Percentiles rank a stretch among this genome's conserved stretches.
phyloP scores from a whole-genome alignment of 2,113 vertebrate genomes.

The Syngnathoides biaculeatus region DNA sequence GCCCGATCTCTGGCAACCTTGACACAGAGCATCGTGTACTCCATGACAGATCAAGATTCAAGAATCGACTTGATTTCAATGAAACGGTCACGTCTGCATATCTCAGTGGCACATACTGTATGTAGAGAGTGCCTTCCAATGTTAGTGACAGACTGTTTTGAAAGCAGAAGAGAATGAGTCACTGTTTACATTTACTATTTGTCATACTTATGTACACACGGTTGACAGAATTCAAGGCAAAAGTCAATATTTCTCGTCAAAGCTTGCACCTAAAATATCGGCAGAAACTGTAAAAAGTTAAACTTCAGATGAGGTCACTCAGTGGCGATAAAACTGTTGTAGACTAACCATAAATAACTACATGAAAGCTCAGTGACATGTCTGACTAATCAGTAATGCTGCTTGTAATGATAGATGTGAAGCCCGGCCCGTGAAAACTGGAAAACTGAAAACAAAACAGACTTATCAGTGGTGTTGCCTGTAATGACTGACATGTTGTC shows the following conservation, averaged over 20 bases:
- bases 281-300: neutral
- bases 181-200: neutral
- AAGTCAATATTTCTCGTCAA: neutral
- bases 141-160: constrained; percentile 11
- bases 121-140: constrained; percentile 18
- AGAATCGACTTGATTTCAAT: neutral
- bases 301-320: neutral
- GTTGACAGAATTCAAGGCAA: neutral
- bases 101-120: constrained; percentile 1
- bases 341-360: neutral
- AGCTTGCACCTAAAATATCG: neutral
- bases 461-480: neutral
- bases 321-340: neutral
- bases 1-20: neutral
- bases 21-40: neutral
- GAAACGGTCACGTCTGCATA: constrained; percentile 7
- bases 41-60: neutral
- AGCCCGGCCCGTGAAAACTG: neutral
- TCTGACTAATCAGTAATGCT: neutral
- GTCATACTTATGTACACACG: neutral
- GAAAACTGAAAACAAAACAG: neutral
- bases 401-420: neutral
- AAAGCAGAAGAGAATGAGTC: constrained; percentile 19
- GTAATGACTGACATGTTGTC: neutral
- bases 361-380: neutral